Conservation (phyloP, 2,797 vertebrate genomes). For the Brachyrhaphis roseni region DNA sequence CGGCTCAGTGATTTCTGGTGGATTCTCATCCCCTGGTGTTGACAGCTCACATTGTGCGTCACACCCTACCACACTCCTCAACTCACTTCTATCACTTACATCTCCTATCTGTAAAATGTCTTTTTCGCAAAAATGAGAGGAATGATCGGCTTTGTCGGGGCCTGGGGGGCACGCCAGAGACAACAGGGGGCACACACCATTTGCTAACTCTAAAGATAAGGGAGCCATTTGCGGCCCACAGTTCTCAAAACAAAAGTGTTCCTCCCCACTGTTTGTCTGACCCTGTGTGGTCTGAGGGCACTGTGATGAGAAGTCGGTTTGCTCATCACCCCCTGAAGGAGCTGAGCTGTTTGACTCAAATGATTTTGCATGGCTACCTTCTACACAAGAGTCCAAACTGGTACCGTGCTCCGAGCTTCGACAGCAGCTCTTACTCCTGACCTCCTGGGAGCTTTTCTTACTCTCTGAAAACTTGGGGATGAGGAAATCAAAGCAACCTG, state of each 20-base stretch:
- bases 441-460: conserved; percentile 69
- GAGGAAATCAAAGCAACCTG: conserved; percentile 94
- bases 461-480: conserved; percentile 87
- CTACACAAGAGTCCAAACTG: conserved; percentile 45
- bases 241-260: conserved; percentile 80
- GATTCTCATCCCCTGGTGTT: conserved; percentile 33
- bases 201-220: conserved; percentile 61
- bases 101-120: conserved; percentile 70
- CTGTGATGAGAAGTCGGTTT: conserved; percentile 73
- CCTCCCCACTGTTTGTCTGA: conserved; percentile 82
- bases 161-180: conserved; percentile 62
- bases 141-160: conserved; percentile 51
- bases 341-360: conserved; percentile 48
- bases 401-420: conserved; percentile 55
- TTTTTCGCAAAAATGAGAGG: conserved; percentile 58
- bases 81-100: conserved; percentile 61
- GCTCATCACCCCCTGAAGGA: conserved; percentile 71
- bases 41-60: conserved; percentile 65
- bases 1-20: conserved; percentile 47
- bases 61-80: conserved; percentile 63
- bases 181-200: conserved; percentile 73
- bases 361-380: conserved; percentile 56
- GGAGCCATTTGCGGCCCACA: conserved; percentile 76
- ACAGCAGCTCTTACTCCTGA: conserved; percentile 78
- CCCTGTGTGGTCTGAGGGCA: conserved; percentile 80